These are phyloP conservation scores for Phrixothrix hirtus DNA, from an alignment of 2,888 invertebrate genomes.

Conservation along the genomic window DNA sequence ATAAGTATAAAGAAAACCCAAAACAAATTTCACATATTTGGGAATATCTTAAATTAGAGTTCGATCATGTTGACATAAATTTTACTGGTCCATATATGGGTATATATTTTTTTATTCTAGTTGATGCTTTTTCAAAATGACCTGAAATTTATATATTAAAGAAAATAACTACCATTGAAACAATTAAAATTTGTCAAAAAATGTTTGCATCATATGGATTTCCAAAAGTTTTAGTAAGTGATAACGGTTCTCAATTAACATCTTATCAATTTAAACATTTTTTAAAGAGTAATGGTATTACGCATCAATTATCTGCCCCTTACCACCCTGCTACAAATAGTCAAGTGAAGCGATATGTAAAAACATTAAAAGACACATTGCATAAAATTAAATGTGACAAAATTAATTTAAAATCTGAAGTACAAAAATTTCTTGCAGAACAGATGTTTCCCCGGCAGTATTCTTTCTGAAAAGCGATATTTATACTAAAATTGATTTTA, in stretches of 20 bases:
- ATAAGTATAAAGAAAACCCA: too few species aligned
- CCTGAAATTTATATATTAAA: not conserved
- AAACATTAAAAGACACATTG: not conserved
- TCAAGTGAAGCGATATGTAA: not conserved
- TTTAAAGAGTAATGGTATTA: not conserved
- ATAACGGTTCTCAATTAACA: not conserved
- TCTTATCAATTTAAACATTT: not conserved
- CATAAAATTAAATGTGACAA: conserved; percentile 1
- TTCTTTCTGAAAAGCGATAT: too few species aligned
- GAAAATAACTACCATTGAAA: not conserved
- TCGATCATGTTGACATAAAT: conserved; percentile 35
- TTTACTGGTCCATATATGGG: not conserved
- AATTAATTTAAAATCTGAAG: conserved; percentile 1
- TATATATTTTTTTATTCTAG: not conserved
- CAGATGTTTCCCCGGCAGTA: too few species aligned
- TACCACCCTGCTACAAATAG: not conserved
- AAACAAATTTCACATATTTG: conserved; percentile 34
- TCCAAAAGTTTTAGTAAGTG: not conserved
- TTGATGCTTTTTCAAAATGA: not conserved
- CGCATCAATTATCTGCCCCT: not conserved
- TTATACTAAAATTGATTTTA: too few species aligned
- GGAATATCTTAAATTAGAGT: conserved; percentile 36
- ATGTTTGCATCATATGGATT: not conserved
- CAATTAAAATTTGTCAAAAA: not conserved
- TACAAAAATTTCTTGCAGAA: conserved; percentile 11